A percentile compares a stretch with the other conserved stretches of the same genome.
These are phyloP conservation scores for Asarcornis scutulata DNA, from an alignment of 2,113 vertebrate genomes.

Conservation along the genomic window DNA sequence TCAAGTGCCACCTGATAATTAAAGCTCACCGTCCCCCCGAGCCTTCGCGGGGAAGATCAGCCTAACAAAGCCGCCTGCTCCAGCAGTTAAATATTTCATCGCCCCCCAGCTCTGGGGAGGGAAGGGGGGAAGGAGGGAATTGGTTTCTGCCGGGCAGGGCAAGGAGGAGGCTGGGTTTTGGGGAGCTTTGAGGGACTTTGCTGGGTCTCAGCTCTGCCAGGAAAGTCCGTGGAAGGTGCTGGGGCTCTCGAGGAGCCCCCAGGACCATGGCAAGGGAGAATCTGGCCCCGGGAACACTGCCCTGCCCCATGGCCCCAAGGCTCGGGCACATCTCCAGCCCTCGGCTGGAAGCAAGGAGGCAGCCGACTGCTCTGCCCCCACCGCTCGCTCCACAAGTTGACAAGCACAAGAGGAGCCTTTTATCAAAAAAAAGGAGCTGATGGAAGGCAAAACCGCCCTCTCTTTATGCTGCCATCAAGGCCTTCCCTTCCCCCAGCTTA, in stretches of 20 bases:
- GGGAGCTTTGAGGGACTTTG: background rate
- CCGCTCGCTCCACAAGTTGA: background rate
- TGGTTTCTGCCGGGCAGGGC: background rate
- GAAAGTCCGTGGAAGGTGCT: background rate
- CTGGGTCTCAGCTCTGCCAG: background rate
- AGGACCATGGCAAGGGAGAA: too few relatives aligned
- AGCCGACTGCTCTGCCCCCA: background rate
- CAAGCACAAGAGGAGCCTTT: background rate
- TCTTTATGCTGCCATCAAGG: constrained; percentile 32
- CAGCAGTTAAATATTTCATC: constrained; percentile 62
- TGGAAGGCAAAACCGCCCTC: constrained; percentile 33
- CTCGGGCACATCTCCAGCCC: background rate
- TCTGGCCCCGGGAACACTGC: too few relatives aligned
- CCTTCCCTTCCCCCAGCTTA: constrained; percentile 31
- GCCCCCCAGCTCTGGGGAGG: background rate
- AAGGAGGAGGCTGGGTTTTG: background rate
- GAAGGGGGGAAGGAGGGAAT: background rate
- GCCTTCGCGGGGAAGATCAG: constrained; percentile 64
- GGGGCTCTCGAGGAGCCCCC: background rate
- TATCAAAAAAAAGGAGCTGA: background rate
- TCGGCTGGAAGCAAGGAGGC: background rate
- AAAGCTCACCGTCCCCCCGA: constrained; percentile 58
- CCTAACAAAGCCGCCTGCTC: constrained; percentile 56
- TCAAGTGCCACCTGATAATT: constrained; percentile 52
- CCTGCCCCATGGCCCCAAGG: too few relatives aligned